These are phyloP conservation scores for Echeneis naucrates DNA, from an alignment of 2,797 vertebrate genomes.

Conservation along the genomic window DNA sequence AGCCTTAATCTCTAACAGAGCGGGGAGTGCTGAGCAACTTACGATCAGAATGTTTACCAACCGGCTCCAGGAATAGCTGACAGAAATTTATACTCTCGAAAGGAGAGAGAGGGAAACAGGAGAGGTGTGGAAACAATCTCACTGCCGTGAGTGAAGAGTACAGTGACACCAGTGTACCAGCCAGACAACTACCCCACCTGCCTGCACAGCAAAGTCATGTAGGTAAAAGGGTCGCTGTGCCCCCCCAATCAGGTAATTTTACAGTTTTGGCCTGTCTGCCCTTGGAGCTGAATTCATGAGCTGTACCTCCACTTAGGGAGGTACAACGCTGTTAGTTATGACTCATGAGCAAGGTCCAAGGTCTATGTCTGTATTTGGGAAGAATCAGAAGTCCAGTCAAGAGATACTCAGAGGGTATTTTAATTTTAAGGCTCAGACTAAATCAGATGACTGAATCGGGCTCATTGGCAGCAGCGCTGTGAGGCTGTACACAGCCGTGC, in stretches of 20 bases:
- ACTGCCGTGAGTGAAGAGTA: conserved; percentile 35
- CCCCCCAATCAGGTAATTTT: conserved; percentile 23
- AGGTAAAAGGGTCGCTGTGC: background rate
- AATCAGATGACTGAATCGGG: conserved; percentile 6
- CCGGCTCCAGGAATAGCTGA: conserved; percentile 58
- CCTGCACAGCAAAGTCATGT: background rate
- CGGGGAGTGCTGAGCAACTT: conserved; percentile 49
- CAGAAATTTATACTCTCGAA: conserved; percentile 43
- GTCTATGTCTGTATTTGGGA: conserved; percentile 17
- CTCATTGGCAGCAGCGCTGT: too few species aligned
- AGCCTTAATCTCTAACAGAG: conserved; percentile 3
- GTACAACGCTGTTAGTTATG: conserved; percentile 23
- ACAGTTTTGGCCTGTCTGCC: conserved; percentile 19
- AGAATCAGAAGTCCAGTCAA: background rate
- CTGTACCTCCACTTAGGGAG: conserved; percentile 22
- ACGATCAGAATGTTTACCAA: conserved; percentile 67
- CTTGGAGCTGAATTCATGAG: conserved; percentile 33
- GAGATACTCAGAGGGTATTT: background rate
- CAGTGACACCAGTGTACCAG: conserved; percentile 34
- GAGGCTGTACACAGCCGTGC: too few species aligned
- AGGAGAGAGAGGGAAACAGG: conserved; percentile 20
- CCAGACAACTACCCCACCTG: conserved; percentile 3
- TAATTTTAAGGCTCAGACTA: background rate
- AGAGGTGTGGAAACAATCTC: conserved; percentile 34
- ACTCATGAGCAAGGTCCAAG: background rate